Evolutionary conservation across 2,797 vertebrate genomes (phyloP).

Genomic region (Mormyrus hasselquistii): DNA sequence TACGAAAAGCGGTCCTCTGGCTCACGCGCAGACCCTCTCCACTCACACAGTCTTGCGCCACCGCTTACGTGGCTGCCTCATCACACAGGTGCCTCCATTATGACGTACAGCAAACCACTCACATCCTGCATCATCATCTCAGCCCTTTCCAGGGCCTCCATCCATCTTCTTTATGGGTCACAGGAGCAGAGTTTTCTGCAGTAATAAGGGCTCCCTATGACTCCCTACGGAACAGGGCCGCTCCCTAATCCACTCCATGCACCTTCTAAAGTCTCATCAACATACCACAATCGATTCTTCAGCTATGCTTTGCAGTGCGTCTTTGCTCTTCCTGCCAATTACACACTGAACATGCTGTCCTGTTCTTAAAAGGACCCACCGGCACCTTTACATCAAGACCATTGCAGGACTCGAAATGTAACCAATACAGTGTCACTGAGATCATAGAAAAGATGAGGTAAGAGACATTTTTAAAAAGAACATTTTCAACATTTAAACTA

Average conservation of each 20-base stretch:
- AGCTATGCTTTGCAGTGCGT: background rate
- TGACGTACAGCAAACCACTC: background rate
- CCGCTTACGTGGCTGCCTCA: background rate
- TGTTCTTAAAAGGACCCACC: background rate
- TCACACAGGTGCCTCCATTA: background rate
- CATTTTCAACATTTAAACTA: constrained; percentile 19
- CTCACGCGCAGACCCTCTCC: constrained; percentile 23
- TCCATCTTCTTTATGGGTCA: background rate
- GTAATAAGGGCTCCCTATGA: background rate
- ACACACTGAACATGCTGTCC: background rate
- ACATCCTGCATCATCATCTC: background rate
- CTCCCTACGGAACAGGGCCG: background rate
- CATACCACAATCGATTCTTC: background rate
- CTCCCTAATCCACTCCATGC: background rate
- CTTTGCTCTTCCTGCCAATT: background rate
- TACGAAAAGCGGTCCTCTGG: constrained; percentile 15
- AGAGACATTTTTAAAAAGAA: constrained; percentile 12
- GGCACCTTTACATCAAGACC: background rate
- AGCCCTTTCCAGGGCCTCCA: background rate
- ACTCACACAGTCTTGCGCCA: constrained; percentile 33
- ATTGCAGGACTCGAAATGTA: background rate
- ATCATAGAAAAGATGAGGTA: constrained; percentile 7
- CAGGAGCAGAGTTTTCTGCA: background rate
- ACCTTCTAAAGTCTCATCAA: background rate
- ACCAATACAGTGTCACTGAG: background rate